Evolutionary conservation across 2,888 invertebrate species (phyloP), one percentile per base, ranked within the genome.

Genomic region (Cerceris ruficornis): DNA sequence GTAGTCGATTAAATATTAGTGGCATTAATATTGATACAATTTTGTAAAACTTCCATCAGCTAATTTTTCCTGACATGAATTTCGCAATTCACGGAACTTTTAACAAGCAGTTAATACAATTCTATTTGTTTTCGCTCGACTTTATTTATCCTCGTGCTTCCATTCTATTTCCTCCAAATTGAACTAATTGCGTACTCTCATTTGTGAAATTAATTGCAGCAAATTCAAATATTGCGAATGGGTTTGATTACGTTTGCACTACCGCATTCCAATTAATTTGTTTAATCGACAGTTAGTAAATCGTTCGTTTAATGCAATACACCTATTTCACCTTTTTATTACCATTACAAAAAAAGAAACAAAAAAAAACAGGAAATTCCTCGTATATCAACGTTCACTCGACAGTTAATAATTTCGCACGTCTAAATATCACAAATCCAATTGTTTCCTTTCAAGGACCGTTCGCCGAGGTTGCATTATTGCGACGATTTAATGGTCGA

Each of bases 401-500:
- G n/a, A 11, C 39, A 11, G 0, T 57, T 43, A 60, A 69, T 75
- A 65, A 72, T 68, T 52, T 66, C 70, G 67, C 60, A 65, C 58
- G 15, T 14, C 55, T 42, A 60, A 58, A 50, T 61, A 11, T n/a
- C 57, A 62, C 15, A 15, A 15, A 54, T 49, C 43, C 58, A 46
- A 65, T 74, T 69, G 69, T 67, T 77, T 75, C 55, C 64, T 14
- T 74, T 70, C 81, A 81, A 83, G 77, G 77, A 66, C 57, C 69
- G 46, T 60, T 68, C 67, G 65, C 69, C 64, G 76, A 73, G 74
- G 74, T 78, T 76, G 52, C 59, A 28, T 41, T 46, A 59, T 17
- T 68, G 46, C 57, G 69, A 57, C 78, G 75, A 82, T 87, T 86
- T 83, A 78, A 85, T 80, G 86, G 82, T 86, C 79, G 81, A 84